phyloP scores from a whole-genome alignment of 2,797 vertebrate genomes.

The Neoniphon sammara region DNA sequence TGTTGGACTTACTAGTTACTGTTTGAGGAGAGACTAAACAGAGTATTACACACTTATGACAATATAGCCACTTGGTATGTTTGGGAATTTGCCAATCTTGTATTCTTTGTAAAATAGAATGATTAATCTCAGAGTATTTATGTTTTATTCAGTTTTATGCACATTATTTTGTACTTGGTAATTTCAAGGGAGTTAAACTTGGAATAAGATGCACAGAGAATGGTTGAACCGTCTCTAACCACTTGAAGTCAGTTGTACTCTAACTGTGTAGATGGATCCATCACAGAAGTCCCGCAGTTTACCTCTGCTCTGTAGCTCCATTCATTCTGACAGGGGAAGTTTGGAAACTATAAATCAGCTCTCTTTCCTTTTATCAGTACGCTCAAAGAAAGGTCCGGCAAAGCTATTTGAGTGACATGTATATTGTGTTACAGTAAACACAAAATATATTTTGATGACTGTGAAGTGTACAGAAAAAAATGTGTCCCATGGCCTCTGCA shows the following conservation, averaged over 20 bases:
- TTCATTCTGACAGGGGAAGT: conserved; percentile 13
- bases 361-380: not conserved
- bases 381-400: conserved; percentile 6
- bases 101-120: conserved; percentile 29
- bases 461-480: not conserved
- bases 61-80: conserved; percentile 31
- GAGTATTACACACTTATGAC: conserved; percentile 28
- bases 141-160: conserved; percentile 50
- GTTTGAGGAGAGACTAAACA: conserved; percentile 7
- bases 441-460: not conserved
- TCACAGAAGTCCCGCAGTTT: conserved; percentile 20
- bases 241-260: conserved; percentile 43
- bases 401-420: not conserved
- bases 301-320: conserved; percentile 43
- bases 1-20: conserved; percentile 22
- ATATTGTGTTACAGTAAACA: not conserved
- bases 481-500: conserved; percentile 9
- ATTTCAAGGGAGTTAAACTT: conserved; percentile 37
- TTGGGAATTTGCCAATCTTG: conserved; percentile 56
- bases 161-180: conserved; percentile 49
- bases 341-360: conserved; percentile 18
- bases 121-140: conserved; percentile 64
- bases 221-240: conserved; percentile 37
- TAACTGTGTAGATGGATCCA: conserved; percentile 9
- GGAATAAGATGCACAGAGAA: conserved; percentile 32